Evolutionary conservation across 2,797 vertebrate genomes (phyloP).

Genomic region (Cuculus canorus): DNA sequence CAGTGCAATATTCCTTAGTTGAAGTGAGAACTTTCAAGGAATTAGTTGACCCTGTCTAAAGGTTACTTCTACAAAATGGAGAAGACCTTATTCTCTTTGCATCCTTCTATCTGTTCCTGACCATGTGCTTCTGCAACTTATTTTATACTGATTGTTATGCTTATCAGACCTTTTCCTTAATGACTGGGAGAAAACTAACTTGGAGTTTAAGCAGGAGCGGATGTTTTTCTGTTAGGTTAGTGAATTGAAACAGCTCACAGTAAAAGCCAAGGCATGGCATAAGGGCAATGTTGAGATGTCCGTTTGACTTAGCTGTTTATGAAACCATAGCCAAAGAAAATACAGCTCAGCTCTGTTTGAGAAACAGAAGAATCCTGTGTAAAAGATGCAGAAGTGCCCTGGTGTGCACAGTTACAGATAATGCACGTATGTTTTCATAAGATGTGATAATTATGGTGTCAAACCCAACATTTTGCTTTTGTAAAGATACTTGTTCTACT

Average conservation of each 20-base stretch:
- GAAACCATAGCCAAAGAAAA: background rate
- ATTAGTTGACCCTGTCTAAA: background rate
- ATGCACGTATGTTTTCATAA: background rate
- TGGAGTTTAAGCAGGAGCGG: background rate
- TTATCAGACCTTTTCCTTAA: background rate
- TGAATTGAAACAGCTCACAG: background rate
- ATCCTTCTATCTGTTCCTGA: background rate
- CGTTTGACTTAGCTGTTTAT: background rate
- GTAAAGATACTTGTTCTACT: background rate
- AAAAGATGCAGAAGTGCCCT: background rate
- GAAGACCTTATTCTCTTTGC: background rate
- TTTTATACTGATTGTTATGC: background rate
- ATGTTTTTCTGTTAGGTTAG: background rate
- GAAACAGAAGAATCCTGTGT: background rate
- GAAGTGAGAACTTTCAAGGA: background rate
- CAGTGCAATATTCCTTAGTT: background rate
- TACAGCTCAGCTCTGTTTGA: rapidly evolving
- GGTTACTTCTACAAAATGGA: background rate
- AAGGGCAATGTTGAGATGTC: background rate
- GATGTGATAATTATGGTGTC: background rate
- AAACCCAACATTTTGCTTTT: background rate
- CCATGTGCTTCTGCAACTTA: background rate
- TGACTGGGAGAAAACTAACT: background rate
- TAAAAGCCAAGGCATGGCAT: background rate
- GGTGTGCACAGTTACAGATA: background rate